Conservation (phyloP, 1,140 invertebrate species). For the Sycophila sp. region DNA sequence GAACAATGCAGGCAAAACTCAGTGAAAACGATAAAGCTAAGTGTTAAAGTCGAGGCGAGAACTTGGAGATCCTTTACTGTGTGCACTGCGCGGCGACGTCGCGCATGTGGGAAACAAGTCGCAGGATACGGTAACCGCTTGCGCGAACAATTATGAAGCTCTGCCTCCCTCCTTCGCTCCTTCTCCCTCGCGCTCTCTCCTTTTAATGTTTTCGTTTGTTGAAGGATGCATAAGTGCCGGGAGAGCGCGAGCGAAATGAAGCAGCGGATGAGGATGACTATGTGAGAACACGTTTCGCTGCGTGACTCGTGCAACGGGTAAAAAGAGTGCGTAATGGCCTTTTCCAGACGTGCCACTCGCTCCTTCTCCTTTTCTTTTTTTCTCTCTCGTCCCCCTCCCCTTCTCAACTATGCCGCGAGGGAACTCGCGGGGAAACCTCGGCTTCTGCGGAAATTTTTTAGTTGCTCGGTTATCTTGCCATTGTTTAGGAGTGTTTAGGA, state of each 20-base stretch:
- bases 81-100: too few relatives aligned
- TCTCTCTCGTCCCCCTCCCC: too few relatives aligned
- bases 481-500: too few relatives aligned
- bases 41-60: too few relatives aligned
- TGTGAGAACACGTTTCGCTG: slow-evolving; percentile 24
- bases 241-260: slow-evolving; percentile 1
- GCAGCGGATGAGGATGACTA: slow-evolving; percentile 22
- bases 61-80: too few relatives aligned
- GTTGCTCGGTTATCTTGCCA: too few relatives aligned
- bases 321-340: slow-evolving; percentile 29
- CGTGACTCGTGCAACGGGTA: slow-evolving; percentile 12
- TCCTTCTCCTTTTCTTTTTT: too few relatives aligned
- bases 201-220: slow-evolving; percentile 18
- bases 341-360: slow-evolving; percentile 26
- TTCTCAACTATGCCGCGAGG: too few relatives aligned
- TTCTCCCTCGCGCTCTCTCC: background rate
- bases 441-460: too few relatives aligned
- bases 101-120: slow-evolving; percentile 17
- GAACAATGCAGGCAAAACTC: too few relatives aligned
- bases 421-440: too few relatives aligned
- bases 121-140: background rate
- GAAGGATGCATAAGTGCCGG: slow-evolving; percentile 20
- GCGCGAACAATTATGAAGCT: slow-evolving; percentile 15
- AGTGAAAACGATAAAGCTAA: too few relatives aligned
- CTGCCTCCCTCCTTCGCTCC: background rate